Percentiles rank a stretch among this genome's conserved stretches.
These are phyloP conservation scores for Drosophila birchii DNA, from an alignment of 2,888 invertebrate genomes.

Conservation along the genomic window DNA sequence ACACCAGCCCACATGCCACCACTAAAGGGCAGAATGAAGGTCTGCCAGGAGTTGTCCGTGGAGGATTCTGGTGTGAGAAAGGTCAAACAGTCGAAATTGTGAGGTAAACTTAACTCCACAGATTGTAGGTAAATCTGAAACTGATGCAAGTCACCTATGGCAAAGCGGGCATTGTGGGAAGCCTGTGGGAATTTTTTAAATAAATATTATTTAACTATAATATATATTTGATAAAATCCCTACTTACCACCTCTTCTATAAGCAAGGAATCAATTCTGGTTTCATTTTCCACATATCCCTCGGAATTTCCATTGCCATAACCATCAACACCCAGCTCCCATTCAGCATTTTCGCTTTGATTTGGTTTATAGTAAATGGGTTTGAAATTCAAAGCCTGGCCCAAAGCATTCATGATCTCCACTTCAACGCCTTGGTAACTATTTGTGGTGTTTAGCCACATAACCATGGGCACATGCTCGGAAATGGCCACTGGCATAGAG, in stretches of 20 bases:
- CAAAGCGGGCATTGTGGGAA: constrained; percentile 89
- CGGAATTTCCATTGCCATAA: neutral
- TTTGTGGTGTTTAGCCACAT: constrained; percentile 42
- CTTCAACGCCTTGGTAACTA: constrained; percentile 78
- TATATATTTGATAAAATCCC: no score
- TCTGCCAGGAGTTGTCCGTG: constrained; percentile 93
- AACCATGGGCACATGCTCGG: constrained; percentile 83
- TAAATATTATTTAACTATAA: neutral
- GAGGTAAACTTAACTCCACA: constrained; percentile 91
- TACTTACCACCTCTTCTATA: constrained; percentile 88
- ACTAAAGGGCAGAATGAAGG: constrained; percentile 92
- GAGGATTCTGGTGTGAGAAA: constrained; percentile 93
- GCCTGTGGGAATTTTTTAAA: constrained; percentile 67
- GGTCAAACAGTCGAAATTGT: constrained; percentile 93
- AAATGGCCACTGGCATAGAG: constrained; percentile 68
- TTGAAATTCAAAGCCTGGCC: constrained; percentile 90
- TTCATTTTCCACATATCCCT: constrained; percentile 86
- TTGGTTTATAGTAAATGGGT: constrained; percentile 88
- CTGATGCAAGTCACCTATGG: constrained; percentile 91
- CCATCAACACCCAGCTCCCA: constrained; percentile 52
- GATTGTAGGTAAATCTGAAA: constrained; percentile 88
- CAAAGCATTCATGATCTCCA: constrained; percentile 86
- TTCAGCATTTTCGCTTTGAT: constrained; percentile 87
- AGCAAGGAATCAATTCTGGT: constrained; percentile 88
- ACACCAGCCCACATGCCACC: constrained; percentile 91